phyloP scores from a whole-genome alignment of 2,888 invertebrate species.

The Icerya purchasi region DNA sequence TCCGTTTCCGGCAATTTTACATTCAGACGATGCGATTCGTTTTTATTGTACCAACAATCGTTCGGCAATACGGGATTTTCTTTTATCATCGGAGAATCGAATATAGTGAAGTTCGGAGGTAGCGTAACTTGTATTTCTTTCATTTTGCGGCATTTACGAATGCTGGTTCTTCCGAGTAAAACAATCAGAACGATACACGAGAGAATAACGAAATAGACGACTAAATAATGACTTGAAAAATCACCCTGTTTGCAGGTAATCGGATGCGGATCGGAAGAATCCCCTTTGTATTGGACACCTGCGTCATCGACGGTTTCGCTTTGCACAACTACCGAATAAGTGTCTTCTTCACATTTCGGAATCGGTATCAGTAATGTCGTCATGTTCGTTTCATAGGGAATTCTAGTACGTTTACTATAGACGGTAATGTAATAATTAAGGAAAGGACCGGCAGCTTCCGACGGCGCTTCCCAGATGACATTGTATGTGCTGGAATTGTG shows the following conservation, averaged over 20 bases:
- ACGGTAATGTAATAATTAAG: too few species aligned
- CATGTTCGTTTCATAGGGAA: not conserved
- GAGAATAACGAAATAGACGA: not conserved
- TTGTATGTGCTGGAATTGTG: conserved; percentile 28
- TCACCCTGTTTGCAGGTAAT: too few species aligned
- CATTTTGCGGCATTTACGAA: conserved; percentile 6
- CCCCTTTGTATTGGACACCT: too few species aligned
- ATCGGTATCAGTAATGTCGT: not conserved
- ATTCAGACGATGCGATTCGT: not conserved
- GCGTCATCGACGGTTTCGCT: not conserved
- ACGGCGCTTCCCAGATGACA: conserved; percentile 32
- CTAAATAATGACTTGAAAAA: too few species aligned
- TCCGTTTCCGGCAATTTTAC: not conserved
- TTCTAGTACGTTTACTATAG: too few species aligned
- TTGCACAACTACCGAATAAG: too few species aligned
- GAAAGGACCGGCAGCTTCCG: conserved; percentile 31
- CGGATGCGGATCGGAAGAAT: too few species aligned
- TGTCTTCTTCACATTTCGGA: not conserved
- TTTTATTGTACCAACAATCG: not conserved
- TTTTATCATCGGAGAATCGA: not conserved
- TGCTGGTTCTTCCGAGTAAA: not conserved
- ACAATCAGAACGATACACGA: not conserved
- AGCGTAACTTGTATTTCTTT: conserved; percentile 4
- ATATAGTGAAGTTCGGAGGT: conserved; percentile 3
- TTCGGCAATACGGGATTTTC: not conserved